A percentile compares a stretch with the other conserved stretches of the same genome.
These are phyloP conservation scores for Potamilus streckersoni DNA, from an alignment of 1,140 invertebrate genomes.

Conservation along the genomic window DNA sequence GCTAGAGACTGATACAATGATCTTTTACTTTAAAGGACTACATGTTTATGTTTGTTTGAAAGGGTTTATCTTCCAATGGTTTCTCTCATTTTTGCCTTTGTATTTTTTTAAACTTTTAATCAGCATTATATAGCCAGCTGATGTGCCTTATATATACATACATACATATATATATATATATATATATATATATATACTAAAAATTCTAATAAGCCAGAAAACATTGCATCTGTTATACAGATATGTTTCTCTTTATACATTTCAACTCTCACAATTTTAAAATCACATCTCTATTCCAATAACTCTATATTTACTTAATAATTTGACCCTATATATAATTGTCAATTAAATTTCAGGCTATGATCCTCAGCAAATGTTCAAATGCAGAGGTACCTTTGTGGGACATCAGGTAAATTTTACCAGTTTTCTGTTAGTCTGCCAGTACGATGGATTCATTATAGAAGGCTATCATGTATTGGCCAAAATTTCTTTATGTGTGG, in stretches of 20 bases:
- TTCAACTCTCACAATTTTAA: not conserved
- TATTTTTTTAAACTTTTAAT: not conserved
- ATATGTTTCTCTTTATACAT: not conserved
- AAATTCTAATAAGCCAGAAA: too few relatives aligned
- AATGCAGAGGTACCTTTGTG: constrained; percentile 67
- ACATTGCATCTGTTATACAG: too few relatives aligned
- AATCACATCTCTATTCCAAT: not conserved
- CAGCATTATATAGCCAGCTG: too few relatives aligned
- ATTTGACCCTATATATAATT: not conserved
- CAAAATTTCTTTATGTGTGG: not conserved
- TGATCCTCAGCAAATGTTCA: constrained; percentile 67
- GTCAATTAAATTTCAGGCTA: constrained; percentile 48
- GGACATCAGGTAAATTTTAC: constrained; percentile 58
- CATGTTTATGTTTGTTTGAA: too few relatives aligned
- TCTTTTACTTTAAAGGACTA: too few relatives aligned
- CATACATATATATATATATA: not conserved
- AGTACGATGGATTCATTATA: not conserved
- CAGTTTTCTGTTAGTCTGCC: not conserved
- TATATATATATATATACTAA: not conserved
- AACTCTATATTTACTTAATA: not conserved
- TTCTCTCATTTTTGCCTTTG: not conserved
- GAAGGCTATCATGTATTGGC: not conserved
- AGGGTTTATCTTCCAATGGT: not conserved
- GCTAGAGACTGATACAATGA: not conserved
- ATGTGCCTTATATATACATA: not conserved